Base-by-base conservation (phyloP, 2,113 vertebrate genomes). In the Otocyon megalotis region DNA sequence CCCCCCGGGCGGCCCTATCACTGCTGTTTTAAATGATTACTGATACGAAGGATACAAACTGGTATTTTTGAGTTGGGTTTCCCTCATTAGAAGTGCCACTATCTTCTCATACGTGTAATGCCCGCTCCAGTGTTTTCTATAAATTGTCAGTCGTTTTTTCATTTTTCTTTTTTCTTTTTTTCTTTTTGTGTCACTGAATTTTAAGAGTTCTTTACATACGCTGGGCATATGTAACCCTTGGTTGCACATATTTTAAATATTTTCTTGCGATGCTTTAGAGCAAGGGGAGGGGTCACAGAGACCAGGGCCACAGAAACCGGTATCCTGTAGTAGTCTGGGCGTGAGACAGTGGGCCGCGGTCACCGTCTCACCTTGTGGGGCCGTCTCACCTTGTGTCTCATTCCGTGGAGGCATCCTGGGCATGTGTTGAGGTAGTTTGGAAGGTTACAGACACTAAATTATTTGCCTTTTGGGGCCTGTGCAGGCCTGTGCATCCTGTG, bases 121-220 rank as follows among this genome's bases (percentile, higher is more conserved):
- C 10, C 15, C 15, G 24, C 35, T 60, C 37, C 22, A 22, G 0
- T n/a, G 19, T 50, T 58, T 80, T 93, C 58, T 88, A 13, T 20
- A 37, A 76, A 74, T 54, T 54, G 43, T 67, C 85, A 56, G 54
- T 67, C 19, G 24, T 37, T 81, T 77, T 88, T 69, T 22, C 35
- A 56, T 43, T 81, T 92, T 71, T 22, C 30, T 50, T 28, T n/a
- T 37, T 65, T 84, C 69, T 88, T 89, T 60, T 43, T 43, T 43
- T 4, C 5, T 43, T 43, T 4, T 43, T 43, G 43, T 19, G 30
- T 89, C 56, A 91, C 58, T 88, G 56, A 76, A 80, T 86, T 93
- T 83, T 67, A 83, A 85, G 60, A 93, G 32, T 54, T 90, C 74
- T 83, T 97, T 96, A 76, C 16, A n/a, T 96, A 67, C 81, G 93